phyloP scores from a whole-genome alignment of 92 coral and sea anemone species.

The Montipora capitata region DNA sequence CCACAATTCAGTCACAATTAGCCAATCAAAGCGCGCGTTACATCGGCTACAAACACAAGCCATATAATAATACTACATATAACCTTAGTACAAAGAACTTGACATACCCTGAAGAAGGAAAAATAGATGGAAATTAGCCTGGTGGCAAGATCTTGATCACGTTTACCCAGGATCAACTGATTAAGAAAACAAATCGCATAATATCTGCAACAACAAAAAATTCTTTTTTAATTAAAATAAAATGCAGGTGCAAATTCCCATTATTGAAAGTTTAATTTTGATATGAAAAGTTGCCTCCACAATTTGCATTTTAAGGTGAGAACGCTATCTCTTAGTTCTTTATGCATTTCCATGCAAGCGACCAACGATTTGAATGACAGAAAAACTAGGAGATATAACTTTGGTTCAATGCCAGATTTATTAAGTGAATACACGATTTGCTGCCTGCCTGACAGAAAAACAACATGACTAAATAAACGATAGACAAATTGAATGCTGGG shows the following conservation, averaged over 20 bases:
- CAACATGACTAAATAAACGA: not conserved
- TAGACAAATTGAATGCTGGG: not conserved
- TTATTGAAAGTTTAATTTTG: not conserved
- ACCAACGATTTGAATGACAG: not conserved
- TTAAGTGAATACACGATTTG: no score
- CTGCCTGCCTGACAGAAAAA: not conserved
- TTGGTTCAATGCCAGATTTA: no score
- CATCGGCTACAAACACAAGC: no score
- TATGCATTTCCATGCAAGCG: not conserved
- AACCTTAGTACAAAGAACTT: no score
- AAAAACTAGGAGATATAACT: not conserved
- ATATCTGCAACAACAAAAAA: slow-evolving; percentile 69
- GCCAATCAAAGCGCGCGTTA: no score
- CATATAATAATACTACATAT: no score
- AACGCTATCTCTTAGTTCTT: not conserved
- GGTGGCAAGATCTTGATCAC: slow-evolving; percentile 88
- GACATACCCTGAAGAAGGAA: slow-evolving; percentile 93
- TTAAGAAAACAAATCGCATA: slow-evolving; percentile 96
- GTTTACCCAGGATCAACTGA: slow-evolving; percentile 89
- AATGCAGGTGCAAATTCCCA: not conserved
- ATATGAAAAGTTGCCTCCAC: no score
- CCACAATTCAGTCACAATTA: no score
- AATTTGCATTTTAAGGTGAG: no score
- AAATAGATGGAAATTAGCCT: slow-evolving; percentile 92
- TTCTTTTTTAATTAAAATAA: no score